Base-by-base conservation (phyloP, 2,888 invertebrate genomes). In the Yponomeuta plumbellus region DNA sequence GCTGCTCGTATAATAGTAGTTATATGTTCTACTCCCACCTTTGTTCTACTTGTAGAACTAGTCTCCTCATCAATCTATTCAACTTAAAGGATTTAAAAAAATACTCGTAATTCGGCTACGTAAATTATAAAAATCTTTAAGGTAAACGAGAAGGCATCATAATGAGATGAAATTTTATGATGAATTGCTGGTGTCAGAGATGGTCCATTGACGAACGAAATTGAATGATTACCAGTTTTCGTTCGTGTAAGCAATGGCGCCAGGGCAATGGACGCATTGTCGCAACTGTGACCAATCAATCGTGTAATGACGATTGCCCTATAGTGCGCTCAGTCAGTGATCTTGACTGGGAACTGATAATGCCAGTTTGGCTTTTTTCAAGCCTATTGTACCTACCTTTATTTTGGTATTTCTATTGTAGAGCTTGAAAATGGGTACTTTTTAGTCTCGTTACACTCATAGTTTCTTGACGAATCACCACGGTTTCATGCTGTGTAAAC, bases 231-330 rank as follows among this genome's bases (percentile, higher is more conserved):
- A 13, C 21, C 59, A 3, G 17, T 52, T 17, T 52, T 52, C 44
- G 44, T 52, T 52, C 17, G 44, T 8, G 13, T 59, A 11, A 11
- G 59, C 22, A 59, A 13, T 64, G 63, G 64, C 65, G 58, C 44
- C 65, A 71, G 73, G 73, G 79, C 76, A 79, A 79, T 77, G 72
- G 44, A 17, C 71, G 68, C 74, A 71, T 80, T 80, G 80, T 67
- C 66, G 64, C 67, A 66, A 61, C 59, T 64, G 64, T 77, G 79
- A 70, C 73, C 80, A 85, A 81, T 84, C 81, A 78, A 68, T 80
- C 85, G 83, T 84, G 79, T 81, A 83, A 83, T 81, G 74, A 77
- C 17, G 64, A 64, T 61, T 34, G 26, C 58, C 57, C 52, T 21
- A 52, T 64, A 23, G n/a, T n/a, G n/a, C n/a, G n/a, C n/a, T 22